Percentiles rank a stretch among this genome's conserved stretches.
Evolutionary conservation across 2,888 invertebrate species (phyloP).

Genomic region (Drosophila gaucha): DNA sequence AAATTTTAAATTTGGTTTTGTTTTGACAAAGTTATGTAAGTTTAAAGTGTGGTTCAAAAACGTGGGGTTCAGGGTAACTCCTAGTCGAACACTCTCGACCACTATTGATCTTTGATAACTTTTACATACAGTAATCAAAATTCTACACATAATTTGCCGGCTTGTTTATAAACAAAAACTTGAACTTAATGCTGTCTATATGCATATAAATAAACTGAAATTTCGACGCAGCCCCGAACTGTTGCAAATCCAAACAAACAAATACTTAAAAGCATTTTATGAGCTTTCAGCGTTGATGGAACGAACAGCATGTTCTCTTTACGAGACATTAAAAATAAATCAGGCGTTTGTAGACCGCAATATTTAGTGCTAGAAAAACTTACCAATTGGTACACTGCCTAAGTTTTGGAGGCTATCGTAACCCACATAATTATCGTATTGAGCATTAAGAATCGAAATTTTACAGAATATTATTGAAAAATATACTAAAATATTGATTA

Average conservation of each 20-base stretch:
- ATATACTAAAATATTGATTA: constrained; percentile 4
- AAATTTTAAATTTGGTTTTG: too few species aligned
- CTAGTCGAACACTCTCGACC: neutral
- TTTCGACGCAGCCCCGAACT: constrained; percentile 13
- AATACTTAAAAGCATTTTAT: constrained; percentile 70
- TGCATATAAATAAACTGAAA: constrained; percentile 22
- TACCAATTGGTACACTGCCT: constrained; percentile 69
- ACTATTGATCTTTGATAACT: too few species aligned
- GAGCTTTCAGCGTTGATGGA: constrained; percentile 76
- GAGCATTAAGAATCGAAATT: constrained; percentile 32
- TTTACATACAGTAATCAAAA: neutral
- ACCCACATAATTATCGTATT: constrained; percentile 46
- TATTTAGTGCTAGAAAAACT: constrained; percentile 39
- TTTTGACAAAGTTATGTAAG: neutral
- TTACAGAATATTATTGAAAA: constrained; percentile 19
- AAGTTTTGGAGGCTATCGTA: constrained; percentile 49
- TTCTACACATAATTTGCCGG: constrained; percentile 39
- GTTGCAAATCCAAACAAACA: constrained; percentile 64
- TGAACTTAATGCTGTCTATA: constrained; percentile 52
- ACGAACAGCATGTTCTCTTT: constrained; percentile 73
- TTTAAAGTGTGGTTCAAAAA: too few species aligned
- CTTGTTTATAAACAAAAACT: constrained; percentile 74
- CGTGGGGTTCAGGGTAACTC: neutral
- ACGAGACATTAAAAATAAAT: constrained; percentile 77
- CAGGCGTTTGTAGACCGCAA: constrained; percentile 37